These are phyloP conservation scores for Mastomys coucha DNA, from an alignment of 2,113 vertebrate genomes.

Conservation along the genomic window DNA sequence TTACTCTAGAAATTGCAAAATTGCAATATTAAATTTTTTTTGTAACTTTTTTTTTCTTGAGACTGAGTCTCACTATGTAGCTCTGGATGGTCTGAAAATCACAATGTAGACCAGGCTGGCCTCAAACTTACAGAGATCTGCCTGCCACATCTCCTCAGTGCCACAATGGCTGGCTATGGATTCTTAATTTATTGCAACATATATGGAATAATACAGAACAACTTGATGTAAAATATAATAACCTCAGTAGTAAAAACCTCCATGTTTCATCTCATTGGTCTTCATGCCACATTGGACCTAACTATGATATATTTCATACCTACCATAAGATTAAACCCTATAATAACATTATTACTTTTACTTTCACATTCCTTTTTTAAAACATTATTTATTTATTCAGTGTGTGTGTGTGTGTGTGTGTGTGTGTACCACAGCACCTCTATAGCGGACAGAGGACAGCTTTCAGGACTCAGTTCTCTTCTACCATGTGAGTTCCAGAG, in stretches of 20 bases:
- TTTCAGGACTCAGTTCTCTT: neutral
- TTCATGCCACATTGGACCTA: neutral
- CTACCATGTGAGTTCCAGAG: neutral
- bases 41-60: neutral
- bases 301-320: neutral
- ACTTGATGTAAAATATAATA: neutral
- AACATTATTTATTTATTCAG: neutral
- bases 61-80: neutral
- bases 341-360: neutral
- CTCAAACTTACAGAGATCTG: neutral
- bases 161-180: neutral
- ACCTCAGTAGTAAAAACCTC: neutral
- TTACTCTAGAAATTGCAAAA: neutral
- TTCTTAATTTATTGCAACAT: neutral
- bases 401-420: neutral
- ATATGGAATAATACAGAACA: neutral
- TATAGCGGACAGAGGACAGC: neutral
- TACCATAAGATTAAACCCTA: neutral
- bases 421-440: neutral
- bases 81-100: no score
- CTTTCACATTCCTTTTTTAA: neutral
- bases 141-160: neutral
- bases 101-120: no score
- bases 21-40: neutral
- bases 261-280: neutral